Evolutionary conservation across 2,797 vertebrate genomes (phyloP), one percentile per base, ranked within the genome.

Genomic region (Lepus oiostolus): DNA sequence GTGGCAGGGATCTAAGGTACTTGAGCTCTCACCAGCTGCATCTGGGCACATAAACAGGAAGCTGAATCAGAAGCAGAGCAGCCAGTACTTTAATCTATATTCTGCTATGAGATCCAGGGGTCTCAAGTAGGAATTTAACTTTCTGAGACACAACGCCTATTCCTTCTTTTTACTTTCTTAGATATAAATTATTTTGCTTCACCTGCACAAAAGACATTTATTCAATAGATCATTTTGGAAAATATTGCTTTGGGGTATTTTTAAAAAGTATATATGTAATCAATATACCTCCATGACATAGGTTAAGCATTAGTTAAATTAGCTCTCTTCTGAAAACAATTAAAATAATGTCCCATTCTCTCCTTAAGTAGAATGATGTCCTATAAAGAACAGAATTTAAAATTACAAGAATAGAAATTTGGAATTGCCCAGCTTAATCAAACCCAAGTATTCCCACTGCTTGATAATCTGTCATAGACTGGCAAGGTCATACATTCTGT

Each of bases 351-450:
- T 68, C 54, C 85, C 16, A 75, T 88, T 65, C 28, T 32, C 16
- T 77, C 75, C 32, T 83, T 86, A 68, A 83, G 30, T 30, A 82
- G 62, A 95, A 42, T 75, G 26, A 65, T 93, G 77, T 94, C 58
- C 8, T 86, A 77, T 47, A 82, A 74, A 16, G n/a, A 68, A 47
- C 1, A 80, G 16, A 85, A 68, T 80, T 86, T 75, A 76, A 89
- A 13, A 58, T 74, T 85, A n/a, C 12, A 35, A 84, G 42, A 91
- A 77, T 7, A 63, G 19, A 62, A 94, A 85, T 79, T 68, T 89
- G 35, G 42, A 70, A 58, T 86, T 71, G 74, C 21, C 2, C 5
- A 79, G 11, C 8, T 86, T 91, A 95, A 88, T 94, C 32, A 92
- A 91, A 54, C 7, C 17, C 22, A 7, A 71, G 50, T 58, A 94